These are phyloP conservation scores for Oscheius sp. DNA, from an alignment of 2,888 invertebrate species.

Conservation along the genomic window DNA sequence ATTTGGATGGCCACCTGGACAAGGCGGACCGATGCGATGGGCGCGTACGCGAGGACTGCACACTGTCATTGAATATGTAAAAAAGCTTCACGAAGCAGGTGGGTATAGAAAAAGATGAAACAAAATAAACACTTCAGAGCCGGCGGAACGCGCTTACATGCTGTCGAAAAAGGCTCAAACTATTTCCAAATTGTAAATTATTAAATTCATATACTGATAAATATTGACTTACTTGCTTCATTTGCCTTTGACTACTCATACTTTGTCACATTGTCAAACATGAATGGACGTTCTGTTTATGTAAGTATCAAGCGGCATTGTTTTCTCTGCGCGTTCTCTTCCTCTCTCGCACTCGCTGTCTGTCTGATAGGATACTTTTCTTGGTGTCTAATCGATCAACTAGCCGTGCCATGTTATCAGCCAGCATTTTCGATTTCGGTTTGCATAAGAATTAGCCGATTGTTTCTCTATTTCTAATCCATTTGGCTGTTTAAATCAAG, in stretches of 20 bases:
- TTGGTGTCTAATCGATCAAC: background rate
- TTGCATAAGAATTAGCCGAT: background rate
- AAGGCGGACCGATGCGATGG: constrained; percentile 58
- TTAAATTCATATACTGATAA: background rate
- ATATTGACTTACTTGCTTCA: constrained; percentile 20
- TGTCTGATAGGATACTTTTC: constrained; percentile 22
- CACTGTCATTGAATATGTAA: constrained; percentile 8
- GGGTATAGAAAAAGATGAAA: background rate
- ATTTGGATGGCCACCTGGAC: constrained; percentile 55
- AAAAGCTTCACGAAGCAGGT: constrained; percentile 8
- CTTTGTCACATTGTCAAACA: too few species aligned
- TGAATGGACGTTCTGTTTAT: constrained; percentile 22
- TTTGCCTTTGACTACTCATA: too few species aligned
- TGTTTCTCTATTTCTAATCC: background rate
- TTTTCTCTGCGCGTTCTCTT: too few species aligned
- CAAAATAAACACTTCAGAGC: constrained; percentile 2
- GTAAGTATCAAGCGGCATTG: too few species aligned
- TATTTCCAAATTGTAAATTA: constrained; percentile 3
- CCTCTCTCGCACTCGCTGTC: constrained; percentile 8
- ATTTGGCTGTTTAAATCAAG: background rate
- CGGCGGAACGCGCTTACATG: constrained; percentile 12
- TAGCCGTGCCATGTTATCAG: constrained; percentile 11
- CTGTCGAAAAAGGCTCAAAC: constrained; percentile 1
- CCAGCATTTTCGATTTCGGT: too few species aligned
- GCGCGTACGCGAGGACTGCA: constrained; percentile 34